phyloP scores from a whole-genome alignment of 2,113 vertebrate genomes.

The Scortum barcoo region DNA sequence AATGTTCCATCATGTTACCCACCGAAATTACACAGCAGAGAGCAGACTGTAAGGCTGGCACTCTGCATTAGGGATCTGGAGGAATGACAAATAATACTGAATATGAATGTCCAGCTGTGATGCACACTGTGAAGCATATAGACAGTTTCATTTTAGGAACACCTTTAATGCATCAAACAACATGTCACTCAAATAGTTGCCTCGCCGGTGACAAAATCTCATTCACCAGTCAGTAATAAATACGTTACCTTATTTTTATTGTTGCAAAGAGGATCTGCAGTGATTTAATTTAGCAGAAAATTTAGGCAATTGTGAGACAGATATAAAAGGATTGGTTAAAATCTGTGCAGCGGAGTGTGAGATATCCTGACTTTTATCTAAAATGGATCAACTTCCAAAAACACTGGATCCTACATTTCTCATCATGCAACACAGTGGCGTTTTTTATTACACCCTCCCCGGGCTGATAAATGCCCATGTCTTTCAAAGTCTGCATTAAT shows the following conservation, averaged over 20 bases:
- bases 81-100: constrained; percentile 26
- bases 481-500: neutral
- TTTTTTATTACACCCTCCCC: neutral
- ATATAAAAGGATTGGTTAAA: neutral
- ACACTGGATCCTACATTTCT: neutral
- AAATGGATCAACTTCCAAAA: neutral
- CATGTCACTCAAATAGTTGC: neutral
- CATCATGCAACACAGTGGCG: neutral
- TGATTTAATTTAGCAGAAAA: no score
- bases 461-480: neutral
- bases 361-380: neutral
- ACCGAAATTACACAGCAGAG: constrained; percentile 36
- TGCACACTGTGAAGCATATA: neutral
- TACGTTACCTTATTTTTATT: neutral
- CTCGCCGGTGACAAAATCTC: neutral
- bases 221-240: neutral
- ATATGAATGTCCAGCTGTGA: constrained; percentile 1
- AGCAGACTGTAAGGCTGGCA: constrained; percentile 20
- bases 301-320: neutral
- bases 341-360: neutral
- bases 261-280: neutral
- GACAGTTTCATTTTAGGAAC: neutral
- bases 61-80: constrained; percentile 14
- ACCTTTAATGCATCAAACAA: constrained; percentile 1
- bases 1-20: constrained; percentile 42